These are phyloP conservation scores for Stenoptilia bipunctidactyla DNA, from an alignment of 2,888 invertebrate genomes.

Conservation along the genomic window DNA sequence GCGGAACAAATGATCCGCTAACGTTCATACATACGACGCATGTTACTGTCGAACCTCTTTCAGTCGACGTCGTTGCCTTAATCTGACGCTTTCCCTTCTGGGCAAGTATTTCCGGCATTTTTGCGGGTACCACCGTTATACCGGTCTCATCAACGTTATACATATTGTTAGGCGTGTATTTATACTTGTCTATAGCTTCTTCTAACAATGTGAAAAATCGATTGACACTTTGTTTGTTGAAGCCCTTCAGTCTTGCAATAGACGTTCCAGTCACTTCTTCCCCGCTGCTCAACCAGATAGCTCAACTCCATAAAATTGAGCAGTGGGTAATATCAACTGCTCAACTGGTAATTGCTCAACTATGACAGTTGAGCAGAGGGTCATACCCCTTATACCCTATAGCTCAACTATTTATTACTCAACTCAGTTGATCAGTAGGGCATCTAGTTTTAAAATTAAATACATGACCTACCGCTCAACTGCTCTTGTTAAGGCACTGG, in stretches of 20 bases:
- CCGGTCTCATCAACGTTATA: slow-evolving; percentile 36
- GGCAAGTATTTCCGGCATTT: slow-evolving; percentile 22
- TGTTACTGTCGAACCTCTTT: slow-evolving; percentile 23
- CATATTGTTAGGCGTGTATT: slow-evolving; percentile 17
- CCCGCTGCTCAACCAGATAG: too few relatives aligned
- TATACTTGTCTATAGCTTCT: slow-evolving; percentile 4
- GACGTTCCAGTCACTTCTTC: too few relatives aligned
- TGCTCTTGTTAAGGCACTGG: too few relatives aligned
- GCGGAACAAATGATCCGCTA: slow-evolving; percentile 17
- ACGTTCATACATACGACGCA: slow-evolving; percentile 17
- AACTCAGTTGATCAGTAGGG: too few relatives aligned
- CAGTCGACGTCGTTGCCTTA: slow-evolving; percentile 23
- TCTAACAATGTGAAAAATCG: slow-evolving; percentile 11
- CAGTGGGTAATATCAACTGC: too few relatives aligned
- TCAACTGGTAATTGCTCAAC: too few relatives aligned
- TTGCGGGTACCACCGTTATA: slow-evolving; percentile 24
- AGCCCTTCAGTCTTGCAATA: slow-evolving; percentile 10
- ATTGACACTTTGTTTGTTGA: slow-evolving; percentile 12
- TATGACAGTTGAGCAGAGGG: too few relatives aligned
- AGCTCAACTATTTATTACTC: too few relatives aligned
- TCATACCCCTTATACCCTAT: too few relatives aligned
- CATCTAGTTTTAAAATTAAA: too few relatives aligned
- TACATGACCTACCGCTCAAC: too few relatives aligned
- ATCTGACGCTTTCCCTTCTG: slow-evolving; percentile 27
- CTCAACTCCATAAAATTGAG: too few relatives aligned